Base-by-base conservation (phyloP, 2,797 vertebrate species). In the Pygocentrus nattereri region DNA sequence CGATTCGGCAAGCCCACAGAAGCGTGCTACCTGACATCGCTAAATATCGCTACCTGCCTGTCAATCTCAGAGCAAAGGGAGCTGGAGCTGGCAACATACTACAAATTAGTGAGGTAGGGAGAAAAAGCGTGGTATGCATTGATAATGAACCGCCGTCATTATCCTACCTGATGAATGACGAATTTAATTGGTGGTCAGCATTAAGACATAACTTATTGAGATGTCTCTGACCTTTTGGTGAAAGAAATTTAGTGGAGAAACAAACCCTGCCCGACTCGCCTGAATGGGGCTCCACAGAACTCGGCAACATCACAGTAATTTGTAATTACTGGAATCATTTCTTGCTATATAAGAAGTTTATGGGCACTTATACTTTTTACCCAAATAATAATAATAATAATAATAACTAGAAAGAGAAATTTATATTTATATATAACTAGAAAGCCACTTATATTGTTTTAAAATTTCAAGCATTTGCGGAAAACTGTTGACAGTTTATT, bases 11-110 rank as follows among this genome's bases (percentile, higher is more conserved):
- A 30, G 31, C 41, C 19, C 65, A 23, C 12, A 10, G 67, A 62
- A 79, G 44, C 5, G 21, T 72, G 58, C 50, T 41, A 74, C 59
- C 21, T 31, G 64, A 70, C 62, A 62, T 31, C n/a, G 23, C 62
- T 72, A 80, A 82, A 76, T 76, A 27, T 71, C 19, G 47, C 56
- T 62, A 76, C 58, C 67, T 70, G 67, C 34, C 67, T 47, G 41
- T 69, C 67, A 52, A 41, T 69, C 67, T 8, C 34, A 0, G 16
- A 49, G 13, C 59, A 25, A 52, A 41, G 41, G 73, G 30, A 27
- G 31, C 7, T n/a, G 34, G 21, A 27, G 31, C 7, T n/a, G 34
- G 21, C 0, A 41, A 41, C 5, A 15, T 16, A 30, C 23, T 47
- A 54, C 38, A 70, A 59, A 69, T 70, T 25, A 62, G 41, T 1